Percentiles rank a stretch among this genome's conserved stretches.
phyloP scores from a whole-genome alignment of 1,140 invertebrate genomes.

The Lasioglossum albipes region DNA sequence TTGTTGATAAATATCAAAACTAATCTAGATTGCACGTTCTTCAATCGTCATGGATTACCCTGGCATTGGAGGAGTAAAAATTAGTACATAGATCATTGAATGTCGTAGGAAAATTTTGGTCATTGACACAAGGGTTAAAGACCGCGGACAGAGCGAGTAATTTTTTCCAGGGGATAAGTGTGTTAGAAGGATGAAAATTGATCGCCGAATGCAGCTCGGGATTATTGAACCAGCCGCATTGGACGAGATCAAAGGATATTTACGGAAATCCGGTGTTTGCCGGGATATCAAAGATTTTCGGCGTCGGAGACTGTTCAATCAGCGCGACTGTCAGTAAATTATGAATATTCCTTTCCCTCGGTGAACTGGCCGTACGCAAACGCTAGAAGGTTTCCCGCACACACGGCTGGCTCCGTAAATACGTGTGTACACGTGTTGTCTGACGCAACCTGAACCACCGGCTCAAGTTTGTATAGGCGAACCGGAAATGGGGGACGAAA shows the following conservation, averaged over 20 bases:
- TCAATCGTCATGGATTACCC: no score
- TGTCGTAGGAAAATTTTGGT: no score
- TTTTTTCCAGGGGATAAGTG: no score
- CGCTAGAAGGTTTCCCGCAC: conserved; percentile 27
- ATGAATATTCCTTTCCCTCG: conserved; percentile 58
- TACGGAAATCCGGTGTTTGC: not conserved
- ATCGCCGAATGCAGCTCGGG: no score
- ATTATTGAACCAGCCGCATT: no score
- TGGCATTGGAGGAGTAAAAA: no score
- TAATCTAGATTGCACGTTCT: no score
- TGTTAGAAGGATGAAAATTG: no score
- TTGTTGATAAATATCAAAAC: no score
- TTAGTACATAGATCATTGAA: no score
- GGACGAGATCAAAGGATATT: not conserved
- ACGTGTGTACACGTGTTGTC: conserved; percentile 61
- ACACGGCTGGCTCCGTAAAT: conserved; percentile 41
- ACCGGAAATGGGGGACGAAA: conserved; percentile 63
- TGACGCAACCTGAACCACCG: conserved; percentile 67
- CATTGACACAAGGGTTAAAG: no score
- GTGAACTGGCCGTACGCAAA: conserved; percentile 28
- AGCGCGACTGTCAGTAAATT: conserved; percentile 25
- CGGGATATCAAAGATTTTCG: not conserved
- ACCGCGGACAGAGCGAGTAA: no score
- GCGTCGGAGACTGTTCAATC: not conserved
- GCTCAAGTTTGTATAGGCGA: conserved; percentile 69